Conservation (phyloP, 2,888 invertebrate species). For the Chaetogeoica ovagalla region DNA sequence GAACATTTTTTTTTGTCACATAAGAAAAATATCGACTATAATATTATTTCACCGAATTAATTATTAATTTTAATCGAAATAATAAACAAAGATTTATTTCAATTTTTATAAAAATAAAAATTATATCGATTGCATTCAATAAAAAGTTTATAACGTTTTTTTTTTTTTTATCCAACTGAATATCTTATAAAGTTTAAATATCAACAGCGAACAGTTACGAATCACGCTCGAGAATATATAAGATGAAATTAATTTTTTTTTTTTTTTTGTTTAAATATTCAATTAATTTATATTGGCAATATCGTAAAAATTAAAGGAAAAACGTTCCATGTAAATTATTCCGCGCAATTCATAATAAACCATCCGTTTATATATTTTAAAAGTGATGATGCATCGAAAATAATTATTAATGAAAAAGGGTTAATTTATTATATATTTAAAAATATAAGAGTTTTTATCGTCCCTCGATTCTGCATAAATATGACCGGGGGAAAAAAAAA, state of each 20-base stretch:
- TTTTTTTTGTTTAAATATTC: conserved; percentile 27
- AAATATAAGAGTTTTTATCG: neutral
- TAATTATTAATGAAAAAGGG: conserved; percentile 18
- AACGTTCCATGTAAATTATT: conserved; percentile 30
- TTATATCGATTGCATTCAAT: conserved; percentile 16
- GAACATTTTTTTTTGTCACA: too few relatives aligned
- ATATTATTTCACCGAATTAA: neutral
- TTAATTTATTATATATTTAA: neutral
- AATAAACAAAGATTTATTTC: conserved; percentile 5
- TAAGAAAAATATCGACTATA: neutral
- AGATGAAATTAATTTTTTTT: conserved; percentile 18
- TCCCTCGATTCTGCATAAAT: neutral
- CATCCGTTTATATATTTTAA: conserved; percentile 30
- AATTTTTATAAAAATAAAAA: conserved; percentile 12
- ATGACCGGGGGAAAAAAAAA: neutral
- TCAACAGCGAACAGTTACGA: conserved; percentile 9
- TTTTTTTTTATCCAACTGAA: neutral
- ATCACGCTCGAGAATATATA: neutral
- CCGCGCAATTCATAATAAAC: conserved; percentile 30
- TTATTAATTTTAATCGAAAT: conserved; percentile 23
- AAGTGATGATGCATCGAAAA: conserved; percentile 13
- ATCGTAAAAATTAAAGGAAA: conserved; percentile 23
- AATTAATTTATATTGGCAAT: conserved; percentile 21
- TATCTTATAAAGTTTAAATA: conserved; percentile 41
- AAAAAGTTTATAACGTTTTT: conserved; percentile 19